Conservation (phyloP, 2,113 vertebrate genomes). For the Eleginops maclovinus region DNA sequence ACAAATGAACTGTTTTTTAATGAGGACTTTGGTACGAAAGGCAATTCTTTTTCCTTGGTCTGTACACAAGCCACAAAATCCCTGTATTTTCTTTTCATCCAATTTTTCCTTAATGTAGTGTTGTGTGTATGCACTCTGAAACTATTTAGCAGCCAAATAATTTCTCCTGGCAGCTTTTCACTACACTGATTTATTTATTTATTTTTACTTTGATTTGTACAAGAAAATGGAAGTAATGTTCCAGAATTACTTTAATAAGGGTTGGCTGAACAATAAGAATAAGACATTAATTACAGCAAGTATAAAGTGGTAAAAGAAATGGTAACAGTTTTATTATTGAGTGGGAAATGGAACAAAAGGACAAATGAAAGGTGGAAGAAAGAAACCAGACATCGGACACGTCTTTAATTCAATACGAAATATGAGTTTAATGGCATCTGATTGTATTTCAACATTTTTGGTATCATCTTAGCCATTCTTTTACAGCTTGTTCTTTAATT, state of each 20-base stretch:
- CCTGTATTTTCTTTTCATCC: not conserved
- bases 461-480: not conserved
- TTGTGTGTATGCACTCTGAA: not conserved
- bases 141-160: not conserved
- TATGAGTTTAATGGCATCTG: not conserved
- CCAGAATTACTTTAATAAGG: not conserved
- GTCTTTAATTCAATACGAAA: not conserved
- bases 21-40: slow-evolving; percentile 26
- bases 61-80: not conserved
- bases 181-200: not conserved
- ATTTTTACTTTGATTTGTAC: slow-evolving; percentile 30
- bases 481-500: not conserved
- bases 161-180: not conserved
- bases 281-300: slow-evolving; percentile 29
- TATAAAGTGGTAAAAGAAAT: slow-evolving; percentile 11
- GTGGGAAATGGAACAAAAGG: slow-evolving; percentile 1
- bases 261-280: slow-evolving; percentile 28
- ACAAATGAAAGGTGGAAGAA: not conserved
- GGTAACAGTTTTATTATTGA: not conserved
- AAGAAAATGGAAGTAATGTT: slow-evolving; percentile 16
- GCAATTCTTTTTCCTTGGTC: not conserved
- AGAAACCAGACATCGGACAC: not conserved
- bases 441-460: not conserved
- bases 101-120: not conserved
- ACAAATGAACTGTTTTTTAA: slow-evolving; percentile 45